Evolutionary conservation across 2,888 invertebrate genomes (phyloP), one percentile per base, ranked within the genome.

Genomic region (Pollenia griseotomentosa): DNA sequence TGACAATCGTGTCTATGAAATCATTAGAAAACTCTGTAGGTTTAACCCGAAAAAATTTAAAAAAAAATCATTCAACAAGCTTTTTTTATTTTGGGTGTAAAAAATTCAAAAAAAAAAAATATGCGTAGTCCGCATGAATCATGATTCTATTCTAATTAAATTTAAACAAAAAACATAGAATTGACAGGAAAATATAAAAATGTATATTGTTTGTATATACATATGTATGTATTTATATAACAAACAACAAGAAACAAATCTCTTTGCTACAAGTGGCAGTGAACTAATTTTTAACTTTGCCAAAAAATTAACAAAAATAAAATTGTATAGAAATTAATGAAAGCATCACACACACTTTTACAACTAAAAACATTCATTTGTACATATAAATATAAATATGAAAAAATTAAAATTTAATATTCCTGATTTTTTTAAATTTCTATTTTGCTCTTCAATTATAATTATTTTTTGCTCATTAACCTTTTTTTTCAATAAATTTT

Each of bases 201-300:
- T 48, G 59, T 16, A 33, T 14, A 1, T 33, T 12, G 12, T 12
- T 23, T 55, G 19, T 55, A n/a, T n/a, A n/a, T n/a, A n/a, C n/a
- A n/a, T n/a, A 19, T 55, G 19, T 19, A 46, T 12, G 33, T n/a
- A 40, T 19, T 44, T n/a, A 16, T 53, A 65, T 53, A 63, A 57
- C 59, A 77, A 65, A 83, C 74, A 53, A 83, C 75, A 87, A 73
- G 66, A 78, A 81, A 80, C 71, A 82, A 74, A 84, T 78, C 78
- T 81, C 23, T 78, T 33, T 88, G 88, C 89, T 89, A 89, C 88
- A 91, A 90, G 91, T 93, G 92, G 91, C 93, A 92, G 92, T 93
- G 93, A 93, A 91, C 92, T 88, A 89, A 88, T 86, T 89, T 88
- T 85, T 83, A 86, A 82, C 68, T 87, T 85, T 86, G 88, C 86